Percentiles rank a stretch among this genome's conserved stretches.
Evolutionary conservation across 2,797 vertebrate genomes (phyloP).

Genomic region (Semaprochilodus insignis): DNA sequence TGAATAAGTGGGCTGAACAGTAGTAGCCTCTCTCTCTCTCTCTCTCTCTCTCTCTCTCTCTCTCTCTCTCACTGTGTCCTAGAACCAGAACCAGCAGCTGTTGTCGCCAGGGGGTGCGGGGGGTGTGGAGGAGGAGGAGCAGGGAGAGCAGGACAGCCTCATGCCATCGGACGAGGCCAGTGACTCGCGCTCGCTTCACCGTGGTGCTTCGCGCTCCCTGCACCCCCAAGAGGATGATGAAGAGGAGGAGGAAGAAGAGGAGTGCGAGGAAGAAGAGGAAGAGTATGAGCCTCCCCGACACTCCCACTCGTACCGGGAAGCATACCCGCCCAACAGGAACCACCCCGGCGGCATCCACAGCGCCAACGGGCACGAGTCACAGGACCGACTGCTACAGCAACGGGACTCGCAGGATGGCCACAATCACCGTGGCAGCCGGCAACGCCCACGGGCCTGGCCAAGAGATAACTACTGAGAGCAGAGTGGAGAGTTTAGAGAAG

Average conservation of each 20-base stretch:
- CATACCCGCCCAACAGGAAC: slow-evolving; percentile 88
- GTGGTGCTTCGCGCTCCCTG: slow-evolving; percentile 84
- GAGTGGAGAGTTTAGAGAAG: background rate
- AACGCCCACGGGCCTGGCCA: slow-evolving; percentile 92
- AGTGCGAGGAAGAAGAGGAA: slow-evolving; percentile 72
- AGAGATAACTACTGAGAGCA: slow-evolving; percentile 90
- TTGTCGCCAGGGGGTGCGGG: slow-evolving; percentile 71
- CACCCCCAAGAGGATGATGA: slow-evolving; percentile 81
- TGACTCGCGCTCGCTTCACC: slow-evolving; percentile 86
- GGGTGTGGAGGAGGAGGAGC: slow-evolving; percentile 71
- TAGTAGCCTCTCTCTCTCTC: background rate
- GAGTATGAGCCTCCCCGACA: slow-evolving; percentile 76
- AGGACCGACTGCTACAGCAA: slow-evolving; percentile 86
- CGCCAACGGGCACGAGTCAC: slow-evolving; percentile 88
- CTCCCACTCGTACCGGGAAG: slow-evolving; percentile 85
- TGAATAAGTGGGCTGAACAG: slow-evolving; percentile 21
- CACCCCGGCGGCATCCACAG: slow-evolving; percentile 84
- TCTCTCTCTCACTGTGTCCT: slow-evolving; percentile 30
- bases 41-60: background rate
- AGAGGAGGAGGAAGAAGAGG: slow-evolving; percentile 66
- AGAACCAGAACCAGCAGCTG: slow-evolving; percentile 86
- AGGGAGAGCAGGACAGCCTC: slow-evolving; percentile 91
- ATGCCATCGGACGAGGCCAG: slow-evolving; percentile 95
- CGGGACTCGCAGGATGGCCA: slow-evolving; percentile 86
- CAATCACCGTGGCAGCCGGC: slow-evolving; percentile 91